Percentiles rank a stretch among this genome's conserved stretches.
Evolutionary conservation across 2,113 vertebrate species (phyloP).

Genomic region (Malurus elegans): DNA sequence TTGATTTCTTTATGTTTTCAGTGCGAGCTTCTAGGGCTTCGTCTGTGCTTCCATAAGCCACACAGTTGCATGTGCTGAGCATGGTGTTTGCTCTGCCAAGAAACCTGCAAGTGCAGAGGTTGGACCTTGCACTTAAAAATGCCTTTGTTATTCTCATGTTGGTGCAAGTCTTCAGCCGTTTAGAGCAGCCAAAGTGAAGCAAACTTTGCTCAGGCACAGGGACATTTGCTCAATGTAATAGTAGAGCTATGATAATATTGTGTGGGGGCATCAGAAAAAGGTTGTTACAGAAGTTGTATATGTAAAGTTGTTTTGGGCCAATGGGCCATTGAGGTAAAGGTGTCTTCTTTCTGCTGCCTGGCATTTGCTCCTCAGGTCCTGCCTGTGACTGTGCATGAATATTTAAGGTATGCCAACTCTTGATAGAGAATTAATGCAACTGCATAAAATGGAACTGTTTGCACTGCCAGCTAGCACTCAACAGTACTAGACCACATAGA

Average conservation of each 20-base stretch:
- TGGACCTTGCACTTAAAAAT: background rate
- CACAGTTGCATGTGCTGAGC: background rate
- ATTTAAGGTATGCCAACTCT: background rate
- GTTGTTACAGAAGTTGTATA: background rate
- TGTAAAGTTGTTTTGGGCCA: background rate
- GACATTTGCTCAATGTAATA: background rate
- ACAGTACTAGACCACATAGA: background rate
- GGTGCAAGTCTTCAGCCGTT: background rate
- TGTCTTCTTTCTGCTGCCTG: background rate
- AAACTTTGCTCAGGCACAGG: background rate
- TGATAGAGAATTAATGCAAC: background rate
- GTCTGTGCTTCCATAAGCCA: background rate
- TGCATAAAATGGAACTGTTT: background rate
- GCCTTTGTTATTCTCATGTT: background rate
- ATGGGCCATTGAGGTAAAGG: background rate
- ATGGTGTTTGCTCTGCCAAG: background rate
- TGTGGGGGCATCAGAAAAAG: background rate
- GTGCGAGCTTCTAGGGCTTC: background rate
- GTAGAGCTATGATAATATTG: background rate
- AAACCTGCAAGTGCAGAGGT: background rate
- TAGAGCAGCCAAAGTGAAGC: background rate
- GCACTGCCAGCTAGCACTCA: background rate
- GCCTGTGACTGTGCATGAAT: background rate
- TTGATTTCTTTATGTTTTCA: background rate
- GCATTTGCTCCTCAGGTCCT: background rate